Conservation (phyloP, 35 echinoderm and acorn worm genomes). For the Amphiura filiformis region DNA sequence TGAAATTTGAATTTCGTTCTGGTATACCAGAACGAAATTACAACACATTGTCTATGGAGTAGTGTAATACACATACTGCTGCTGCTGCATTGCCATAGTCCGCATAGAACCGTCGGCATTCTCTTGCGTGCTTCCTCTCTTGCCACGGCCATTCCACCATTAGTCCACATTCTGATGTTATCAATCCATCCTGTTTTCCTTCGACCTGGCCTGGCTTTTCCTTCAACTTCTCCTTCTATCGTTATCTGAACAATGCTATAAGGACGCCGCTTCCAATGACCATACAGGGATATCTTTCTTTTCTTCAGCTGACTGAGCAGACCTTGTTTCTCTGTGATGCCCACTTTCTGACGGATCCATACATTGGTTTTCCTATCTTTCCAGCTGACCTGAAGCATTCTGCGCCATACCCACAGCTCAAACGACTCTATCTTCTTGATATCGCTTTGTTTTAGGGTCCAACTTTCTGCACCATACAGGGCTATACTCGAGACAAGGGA, state of each 20-base stretch:
- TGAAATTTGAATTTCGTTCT: too few species aligned
- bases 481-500: neutral
- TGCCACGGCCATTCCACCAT: constrained; percentile 13
- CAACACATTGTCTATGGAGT: too few species aligned
- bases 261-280: constrained; percentile 17
- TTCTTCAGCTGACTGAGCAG: constrained; percentile 9
- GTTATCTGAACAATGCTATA: constrained; percentile 24
- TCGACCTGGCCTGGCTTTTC: constrained; percentile 24
- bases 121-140: constrained; percentile 6
- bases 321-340: constrained; percentile 1
- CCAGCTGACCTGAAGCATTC: constrained; percentile 28
- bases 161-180: constrained; percentile 14
- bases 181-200: constrained; percentile 33
- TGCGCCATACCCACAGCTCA: constrained; percentile 19
- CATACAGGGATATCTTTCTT: neutral
- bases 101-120: constrained; percentile 14
- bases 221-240: constrained; percentile 32
- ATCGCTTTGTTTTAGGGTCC: too few species aligned
- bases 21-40: too few species aligned
- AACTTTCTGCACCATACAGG: neutral
- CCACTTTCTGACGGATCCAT: constrained; percentile 17
- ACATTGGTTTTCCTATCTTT: constrained; percentile 13
- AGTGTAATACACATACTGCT: neutral
- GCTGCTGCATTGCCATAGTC: neutral
- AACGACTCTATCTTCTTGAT: neutral